These are phyloP conservation scores for Melinopterus prodromus DNA, from an alignment of 2,888 invertebrate species.

Conservation along the genomic window DNA sequence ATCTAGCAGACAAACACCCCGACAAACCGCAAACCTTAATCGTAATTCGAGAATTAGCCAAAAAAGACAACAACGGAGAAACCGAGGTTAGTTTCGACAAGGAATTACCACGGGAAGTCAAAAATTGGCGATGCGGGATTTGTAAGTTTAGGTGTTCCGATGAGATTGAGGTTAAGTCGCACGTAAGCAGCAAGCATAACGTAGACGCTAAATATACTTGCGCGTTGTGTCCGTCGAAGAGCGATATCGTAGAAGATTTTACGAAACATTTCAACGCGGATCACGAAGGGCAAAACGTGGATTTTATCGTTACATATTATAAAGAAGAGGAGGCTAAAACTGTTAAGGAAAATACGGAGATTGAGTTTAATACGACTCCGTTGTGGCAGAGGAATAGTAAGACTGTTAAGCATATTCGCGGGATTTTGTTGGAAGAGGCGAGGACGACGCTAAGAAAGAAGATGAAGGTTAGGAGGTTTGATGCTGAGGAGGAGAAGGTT, in stretches of 20 bases:
- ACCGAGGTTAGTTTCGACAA: conserved; percentile 40
- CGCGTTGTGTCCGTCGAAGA: conserved; percentile 69
- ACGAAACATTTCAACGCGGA: conserved; percentile 68
- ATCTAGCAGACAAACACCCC: conserved; percentile 69
- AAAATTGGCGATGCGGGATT: conserved; percentile 76
- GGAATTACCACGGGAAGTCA: conserved; percentile 57
- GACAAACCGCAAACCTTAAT: conserved; percentile 62
- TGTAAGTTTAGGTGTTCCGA: conserved; percentile 70
- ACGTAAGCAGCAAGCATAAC: conserved; percentile 68
- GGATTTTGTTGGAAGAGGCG: conserved; percentile 66
- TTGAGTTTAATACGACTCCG: conserved; percentile 66
- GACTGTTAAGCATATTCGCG: conserved; percentile 66
- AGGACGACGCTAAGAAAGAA: conserved; percentile 9
- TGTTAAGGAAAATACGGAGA: conserved; percentile 49
- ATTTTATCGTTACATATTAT: conserved; percentile 66
- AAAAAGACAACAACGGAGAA: conserved; percentile 50
- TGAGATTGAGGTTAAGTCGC: conserved; percentile 68
- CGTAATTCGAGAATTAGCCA: conserved; percentile 59
- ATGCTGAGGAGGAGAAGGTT: not conserved
- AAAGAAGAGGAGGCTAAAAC: conserved; percentile 53
- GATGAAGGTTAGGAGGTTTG: not conserved
- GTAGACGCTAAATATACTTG: conserved; percentile 77
- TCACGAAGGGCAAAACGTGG: conserved; percentile 58
- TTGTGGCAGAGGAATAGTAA: conserved; percentile 67
- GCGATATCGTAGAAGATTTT: conserved; percentile 65